Percentiles rank a stretch among this genome's conserved stretches.
Conservation (phyloP, 2,888 invertebrate species). For the Drosophila robusta region DNA sequence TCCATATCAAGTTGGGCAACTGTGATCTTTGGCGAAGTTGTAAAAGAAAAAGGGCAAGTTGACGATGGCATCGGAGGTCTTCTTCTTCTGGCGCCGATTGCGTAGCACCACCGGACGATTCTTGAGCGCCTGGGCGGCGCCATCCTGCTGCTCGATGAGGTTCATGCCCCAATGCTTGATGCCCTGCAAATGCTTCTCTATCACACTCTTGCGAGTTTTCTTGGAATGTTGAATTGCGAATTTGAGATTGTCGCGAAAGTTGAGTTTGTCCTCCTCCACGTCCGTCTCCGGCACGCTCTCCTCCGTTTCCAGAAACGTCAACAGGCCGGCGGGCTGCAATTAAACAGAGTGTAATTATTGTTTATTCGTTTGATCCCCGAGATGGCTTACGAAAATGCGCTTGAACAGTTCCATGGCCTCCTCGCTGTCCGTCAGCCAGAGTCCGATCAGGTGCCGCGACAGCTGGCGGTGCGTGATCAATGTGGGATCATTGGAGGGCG, state of each 20-base stretch:
- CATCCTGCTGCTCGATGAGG: slow-evolving; percentile 84
- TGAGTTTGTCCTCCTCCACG: slow-evolving; percentile 89
- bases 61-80: slow-evolving; percentile 81
- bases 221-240: slow-evolving; percentile 93
- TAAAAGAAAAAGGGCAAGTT: slow-evolving; percentile 94
- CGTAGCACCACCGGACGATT: slow-evolving; percentile 95
- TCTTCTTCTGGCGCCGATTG: slow-evolving; percentile 90
- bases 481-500: slow-evolving; percentile 91
- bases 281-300: slow-evolving; percentile 90
- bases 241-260: slow-evolving; percentile 96
- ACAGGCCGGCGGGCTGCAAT: slow-evolving; percentile 94
- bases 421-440: slow-evolving; percentile 98
- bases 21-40: slow-evolving; percentile 97
- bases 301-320: slow-evolving; percentile 94
- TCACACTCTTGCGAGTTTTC: slow-evolving; percentile 89
- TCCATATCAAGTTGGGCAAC: slow-evolving; percentile 99
- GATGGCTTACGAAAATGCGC: slow-evolving; percentile 91
- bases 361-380: too few relatives aligned
- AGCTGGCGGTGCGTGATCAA: slow-evolving; percentile 95
- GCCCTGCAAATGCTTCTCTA: slow-evolving; percentile 92
- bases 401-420: slow-evolving; percentile 94
- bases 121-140: slow-evolving; percentile 83
- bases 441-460: slow-evolving; percentile 95
- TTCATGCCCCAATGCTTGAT: slow-evolving; percentile 89
- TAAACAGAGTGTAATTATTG: neutral